A percentile compares a stretch with the other conserved stretches of the same genome.
Conservation (phyloP, 2,113 vertebrate genomes). For the Tachycineta bicolor region DNA sequence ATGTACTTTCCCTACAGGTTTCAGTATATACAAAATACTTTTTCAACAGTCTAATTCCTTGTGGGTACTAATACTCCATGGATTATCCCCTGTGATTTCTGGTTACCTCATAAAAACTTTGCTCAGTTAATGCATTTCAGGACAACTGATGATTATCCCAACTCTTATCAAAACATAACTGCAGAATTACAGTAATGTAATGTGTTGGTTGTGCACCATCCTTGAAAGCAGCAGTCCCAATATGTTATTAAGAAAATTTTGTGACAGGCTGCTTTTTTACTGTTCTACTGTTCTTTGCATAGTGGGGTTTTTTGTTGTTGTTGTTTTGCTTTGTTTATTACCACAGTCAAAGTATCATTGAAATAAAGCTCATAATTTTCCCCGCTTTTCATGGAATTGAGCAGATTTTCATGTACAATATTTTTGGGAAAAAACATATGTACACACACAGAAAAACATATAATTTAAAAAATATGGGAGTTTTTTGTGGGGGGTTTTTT, state of each 20-base stretch:
- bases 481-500: too few relatives aligned
- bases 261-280: background rate
- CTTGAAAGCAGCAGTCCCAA: background rate
- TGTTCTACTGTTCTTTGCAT: background rate
- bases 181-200: background rate
- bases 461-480: background rate
- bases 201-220: background rate
- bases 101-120: background rate
- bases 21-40: background rate
- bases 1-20: background rate
- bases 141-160: background rate
- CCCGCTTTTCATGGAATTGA: background rate
- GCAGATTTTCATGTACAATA: background rate
- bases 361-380: background rate
- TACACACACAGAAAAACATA: accelerated
- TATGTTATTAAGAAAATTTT: background rate
- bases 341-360: background rate
- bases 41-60: background rate
- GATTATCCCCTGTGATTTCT: background rate
- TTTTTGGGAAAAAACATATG: accelerated
- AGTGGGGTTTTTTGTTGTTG: background rate
- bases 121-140: background rate
- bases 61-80: background rate
- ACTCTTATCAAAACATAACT: background rate
- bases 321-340: background rate